Base-by-base conservation (phyloP, 1,140 invertebrate genomes). In the Papilio xuthus region DNA sequence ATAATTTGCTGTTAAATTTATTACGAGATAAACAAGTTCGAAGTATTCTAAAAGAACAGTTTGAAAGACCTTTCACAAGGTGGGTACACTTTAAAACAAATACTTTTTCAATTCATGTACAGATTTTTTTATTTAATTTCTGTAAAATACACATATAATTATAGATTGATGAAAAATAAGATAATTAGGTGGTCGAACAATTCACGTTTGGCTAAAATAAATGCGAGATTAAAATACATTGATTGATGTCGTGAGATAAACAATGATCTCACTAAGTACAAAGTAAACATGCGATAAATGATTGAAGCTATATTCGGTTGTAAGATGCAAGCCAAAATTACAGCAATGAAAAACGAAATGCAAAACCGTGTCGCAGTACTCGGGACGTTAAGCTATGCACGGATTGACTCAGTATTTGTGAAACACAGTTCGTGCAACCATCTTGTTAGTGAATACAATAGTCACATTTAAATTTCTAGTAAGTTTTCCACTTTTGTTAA, bases 201-300 rank as follows among this genome's bases (percentile, higher is more conserved):
- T 67, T 67, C 13, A 67, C 26, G 12, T 12, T 15, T 63, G 23
- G 4, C 3, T 28, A 15, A 13, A 28, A 67, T 32, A 28, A 63
- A 63, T 67, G 2, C 2, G 13, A 18, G 26, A 53, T 73, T 47
- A 0, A 73, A 73, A 44, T 44, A 73, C 20, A 73, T 26, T 73
- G 37, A 73, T 50, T 28, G 23, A 50, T 73, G 9, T 72, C 3
- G n/a, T 72, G 2, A 47, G 10, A 73, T 23, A 23, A 73, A 73
- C 41, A 44, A 47, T 73, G 71, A 73, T 73, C 71, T 73, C 71
- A 73, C 23, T 72, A 23, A 23, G 71, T 23, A 44, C 71, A 73
- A 73, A 73, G 42, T 44, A 47, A 26, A 73, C 37, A 73, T 20
- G 41, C 10, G 71, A 42, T 73, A 41, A 73, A 44, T 44, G 18